Evolutionary conservation across 2,113 vertebrate species (phyloP), one percentile per base, ranked within the genome.

Genomic region (Entosphenus tridentatus): DNA sequence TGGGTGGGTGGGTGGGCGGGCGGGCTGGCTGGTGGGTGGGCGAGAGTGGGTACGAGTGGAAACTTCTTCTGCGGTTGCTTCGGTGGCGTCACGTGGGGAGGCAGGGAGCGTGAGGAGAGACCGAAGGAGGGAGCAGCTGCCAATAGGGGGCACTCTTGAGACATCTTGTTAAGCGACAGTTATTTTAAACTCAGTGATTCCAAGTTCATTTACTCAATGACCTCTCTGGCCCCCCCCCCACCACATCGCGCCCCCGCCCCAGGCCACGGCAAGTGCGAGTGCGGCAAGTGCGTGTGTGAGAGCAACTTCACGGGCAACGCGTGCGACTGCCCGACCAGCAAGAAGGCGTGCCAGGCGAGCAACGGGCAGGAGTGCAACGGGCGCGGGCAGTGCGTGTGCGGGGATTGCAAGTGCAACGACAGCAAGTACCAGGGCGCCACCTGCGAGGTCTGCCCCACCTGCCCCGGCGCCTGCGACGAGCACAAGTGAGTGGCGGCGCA

Each of bases 351-450:
- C 57, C 68, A 84, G 72, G 89, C 90, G 8, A 75, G 76, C 1
- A 96, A 98, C 8, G 82, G 85, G 2, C 89, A 98, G 78, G 82
- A 87, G 39, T 96, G 93, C 74, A 96, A 91, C 1, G 92, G 90
- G 10, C 84, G 89, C n/a, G 92, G 93, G 1, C 71, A 56, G 2
- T 98, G 93, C 0, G 84, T 87, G 1, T 98, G 93, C 55, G 93
- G 92, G 1, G 71, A 72, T 73, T 98, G 93, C 74, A 95, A 84
- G 56, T 98, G 93, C 68, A 89, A 83, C 8, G 83, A 90, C 72
- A 76, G 83, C 59, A 95, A 91, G 76, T 98, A 95, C 74, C 92
- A 96, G 70, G 93, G 93, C 10, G 77, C 83, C 0, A 92, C 89
- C 0, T 98, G 93, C 17, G 93, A 96, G 78, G 82, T 84, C 74